Evolutionary conservation across 2,888 invertebrate species (phyloP).

Genomic region (Dynastes grantii): DNA sequence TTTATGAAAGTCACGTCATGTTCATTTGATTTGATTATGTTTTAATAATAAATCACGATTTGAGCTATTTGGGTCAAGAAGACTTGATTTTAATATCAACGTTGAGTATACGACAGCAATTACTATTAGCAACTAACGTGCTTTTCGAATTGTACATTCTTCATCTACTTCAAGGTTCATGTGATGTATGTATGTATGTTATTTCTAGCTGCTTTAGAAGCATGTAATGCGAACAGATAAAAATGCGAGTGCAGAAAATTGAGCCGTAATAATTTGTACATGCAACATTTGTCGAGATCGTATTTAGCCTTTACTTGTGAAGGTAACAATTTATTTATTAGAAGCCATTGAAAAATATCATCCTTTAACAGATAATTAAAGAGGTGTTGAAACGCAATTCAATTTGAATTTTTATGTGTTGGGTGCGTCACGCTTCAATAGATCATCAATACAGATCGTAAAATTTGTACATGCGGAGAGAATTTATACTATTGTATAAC

Average conservation of each 20-base stretch:
- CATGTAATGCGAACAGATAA: constrained; percentile 41
- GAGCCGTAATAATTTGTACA: constrained; percentile 38
- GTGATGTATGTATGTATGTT: constrained; percentile 33
- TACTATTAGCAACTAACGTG: constrained; percentile 37
- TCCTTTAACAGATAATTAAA: constrained; percentile 28
- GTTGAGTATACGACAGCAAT: constrained; percentile 35
- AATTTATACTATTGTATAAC: neutral
- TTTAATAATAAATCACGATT: constrained; percentile 44
- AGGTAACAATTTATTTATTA: constrained; percentile 42
- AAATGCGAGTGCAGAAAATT: constrained; percentile 31
- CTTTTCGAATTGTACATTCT: constrained; percentile 42
- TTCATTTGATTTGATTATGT: constrained; percentile 30
- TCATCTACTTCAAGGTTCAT: constrained; percentile 39
- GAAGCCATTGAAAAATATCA: constrained; percentile 17
- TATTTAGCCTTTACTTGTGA: constrained; percentile 24
- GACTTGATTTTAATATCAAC: constrained; percentile 51
- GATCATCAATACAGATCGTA: neutral
- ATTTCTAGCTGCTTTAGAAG: constrained; percentile 10
- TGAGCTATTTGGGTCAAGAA: constrained; percentile 58
- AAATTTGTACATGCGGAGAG: neutral
- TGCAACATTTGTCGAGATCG: constrained; percentile 24
- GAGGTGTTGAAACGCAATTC: constrained; percentile 35
- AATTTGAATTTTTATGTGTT: constrained; percentile 27
- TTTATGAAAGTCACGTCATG: constrained; percentile 10
- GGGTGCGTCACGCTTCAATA: constrained; percentile 24